Conservation (phyloP, 2,113 vertebrate species). For the Craseonycteris thonglongyai region DNA sequence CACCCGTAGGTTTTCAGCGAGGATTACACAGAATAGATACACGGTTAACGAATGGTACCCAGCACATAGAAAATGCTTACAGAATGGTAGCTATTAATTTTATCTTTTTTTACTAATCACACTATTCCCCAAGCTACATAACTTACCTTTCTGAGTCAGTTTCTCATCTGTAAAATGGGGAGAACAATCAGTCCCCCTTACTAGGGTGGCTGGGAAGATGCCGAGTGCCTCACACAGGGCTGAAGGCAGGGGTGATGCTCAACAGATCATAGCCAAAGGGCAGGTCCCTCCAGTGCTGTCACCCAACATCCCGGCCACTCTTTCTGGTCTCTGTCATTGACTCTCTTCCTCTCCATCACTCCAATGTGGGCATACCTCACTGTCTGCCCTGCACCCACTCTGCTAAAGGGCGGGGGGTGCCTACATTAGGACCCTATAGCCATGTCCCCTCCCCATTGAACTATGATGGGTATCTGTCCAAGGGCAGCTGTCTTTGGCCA, state of each 20-base stretch:
- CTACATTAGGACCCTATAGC: not conserved
- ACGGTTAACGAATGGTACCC: not conserved
- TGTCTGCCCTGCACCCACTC: not conserved
- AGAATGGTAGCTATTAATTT: not conserved
- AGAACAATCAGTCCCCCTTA: fast-evolving
- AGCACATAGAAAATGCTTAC: not conserved
- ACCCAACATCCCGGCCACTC: fast-evolving
- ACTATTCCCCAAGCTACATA: not conserved
- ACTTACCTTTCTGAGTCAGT: not conserved
- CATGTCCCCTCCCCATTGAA: not conserved
- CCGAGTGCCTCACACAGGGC: not conserved
- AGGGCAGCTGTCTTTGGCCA: not conserved
- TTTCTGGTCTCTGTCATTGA: fast-evolving
- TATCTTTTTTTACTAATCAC: not conserved
- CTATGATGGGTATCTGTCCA: fast-evolving
- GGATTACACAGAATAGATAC: not conserved
- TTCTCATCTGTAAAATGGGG: not conserved
- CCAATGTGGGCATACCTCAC: fast-evolving
- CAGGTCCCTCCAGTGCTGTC: not conserved
- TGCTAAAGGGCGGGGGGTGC: not conserved
- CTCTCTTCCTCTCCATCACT: not conserved
- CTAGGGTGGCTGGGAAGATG: not conserved
- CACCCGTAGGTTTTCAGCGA: not conserved
- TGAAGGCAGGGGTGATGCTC: too few relatives aligned
- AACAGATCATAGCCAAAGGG: fast-evolving